A percentile compares a stretch with the other conserved stretches of the same genome.
Conservation (phyloP, 2,797 vertebrate genomes). For the Poecilia wingei region DNA sequence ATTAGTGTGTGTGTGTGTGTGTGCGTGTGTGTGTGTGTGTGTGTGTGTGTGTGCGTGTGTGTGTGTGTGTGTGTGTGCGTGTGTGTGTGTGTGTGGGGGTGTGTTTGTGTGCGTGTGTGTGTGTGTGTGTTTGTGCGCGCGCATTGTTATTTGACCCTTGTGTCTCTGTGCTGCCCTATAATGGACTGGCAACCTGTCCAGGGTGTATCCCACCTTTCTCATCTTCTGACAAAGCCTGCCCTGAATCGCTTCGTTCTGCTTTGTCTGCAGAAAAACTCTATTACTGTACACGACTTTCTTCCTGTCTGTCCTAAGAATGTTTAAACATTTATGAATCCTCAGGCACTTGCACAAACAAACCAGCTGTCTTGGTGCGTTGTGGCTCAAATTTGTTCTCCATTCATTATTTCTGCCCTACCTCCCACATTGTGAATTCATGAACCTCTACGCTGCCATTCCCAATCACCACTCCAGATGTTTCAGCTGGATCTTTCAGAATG, state of each 20-base stretch:
- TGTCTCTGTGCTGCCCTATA: background rate
- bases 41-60: background rate
- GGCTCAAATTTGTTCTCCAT: constrained; percentile 37
- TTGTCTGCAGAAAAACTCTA: constrained; percentile 20
- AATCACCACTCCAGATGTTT: constrained; percentile 55
- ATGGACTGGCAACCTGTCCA: background rate
- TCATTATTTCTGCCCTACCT: constrained; percentile 37
- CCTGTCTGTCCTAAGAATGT: constrained; percentile 21
- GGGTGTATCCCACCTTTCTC: background rate
- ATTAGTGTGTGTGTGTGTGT: background rate
- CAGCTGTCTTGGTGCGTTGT: constrained; percentile 44
- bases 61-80: background rate
- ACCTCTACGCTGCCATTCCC: constrained; percentile 61
- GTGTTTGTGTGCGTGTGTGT: no score
- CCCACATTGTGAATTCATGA: constrained; percentile 68
- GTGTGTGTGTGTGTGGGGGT: background rate
- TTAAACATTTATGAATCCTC: constrained; percentile 65
- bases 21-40: background rate
- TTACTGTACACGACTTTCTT: constrained; percentile 26
- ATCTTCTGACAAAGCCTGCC: constrained; percentile 7
- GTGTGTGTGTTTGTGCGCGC: background rate
- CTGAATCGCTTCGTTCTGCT: constrained; percentile 27
- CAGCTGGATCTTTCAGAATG: constrained; percentile 61
- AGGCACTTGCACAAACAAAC: constrained; percentile 43
- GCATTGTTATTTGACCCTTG: background rate